Conservation (phyloP, 2,113 vertebrate species). For the Rhinopomastus cyanomelas region DNA sequence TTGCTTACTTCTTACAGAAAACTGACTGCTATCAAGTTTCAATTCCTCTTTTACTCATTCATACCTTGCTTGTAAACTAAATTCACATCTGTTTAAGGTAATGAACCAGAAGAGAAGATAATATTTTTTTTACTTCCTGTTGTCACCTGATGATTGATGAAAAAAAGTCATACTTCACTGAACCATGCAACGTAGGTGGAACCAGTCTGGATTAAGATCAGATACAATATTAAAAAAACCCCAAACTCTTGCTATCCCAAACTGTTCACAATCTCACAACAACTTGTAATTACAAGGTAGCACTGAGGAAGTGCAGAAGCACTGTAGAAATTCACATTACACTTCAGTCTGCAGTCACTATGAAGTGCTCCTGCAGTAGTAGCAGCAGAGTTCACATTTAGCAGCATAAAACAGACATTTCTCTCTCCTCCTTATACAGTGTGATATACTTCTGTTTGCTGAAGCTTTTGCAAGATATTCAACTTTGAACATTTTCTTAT, state of each 20-base stretch:
- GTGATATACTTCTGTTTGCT: not conserved
- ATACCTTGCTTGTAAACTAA: not conserved
- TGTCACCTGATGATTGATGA: not conserved
- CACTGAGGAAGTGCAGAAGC: not conserved
- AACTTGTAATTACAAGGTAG: not conserved
- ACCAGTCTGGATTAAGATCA: not conserved
- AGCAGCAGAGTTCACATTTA: not conserved
- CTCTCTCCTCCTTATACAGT: not conserved
- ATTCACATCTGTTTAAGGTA: not conserved
- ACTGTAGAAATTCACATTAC: not conserved
- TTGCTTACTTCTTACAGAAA: not conserved
- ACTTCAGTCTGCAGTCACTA: not conserved
- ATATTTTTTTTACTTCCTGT: not conserved
- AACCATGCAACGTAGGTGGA: not conserved
- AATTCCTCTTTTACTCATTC: not conserved
- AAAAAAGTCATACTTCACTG: not conserved
- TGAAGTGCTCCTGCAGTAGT: not conserved
- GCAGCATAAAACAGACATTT: not conserved
- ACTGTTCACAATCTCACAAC: not conserved
- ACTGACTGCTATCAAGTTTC: not conserved
- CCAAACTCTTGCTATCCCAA: not conserved
- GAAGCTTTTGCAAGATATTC: not conserved
- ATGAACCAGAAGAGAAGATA: not conserved
- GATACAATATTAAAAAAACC: not conserved
- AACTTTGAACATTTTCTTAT: not conserved